These are phyloP conservation scores for Gonioctena quinquepunctata DNA, from an alignment of 1,140 invertebrate species.

Conservation along the genomic window DNA sequence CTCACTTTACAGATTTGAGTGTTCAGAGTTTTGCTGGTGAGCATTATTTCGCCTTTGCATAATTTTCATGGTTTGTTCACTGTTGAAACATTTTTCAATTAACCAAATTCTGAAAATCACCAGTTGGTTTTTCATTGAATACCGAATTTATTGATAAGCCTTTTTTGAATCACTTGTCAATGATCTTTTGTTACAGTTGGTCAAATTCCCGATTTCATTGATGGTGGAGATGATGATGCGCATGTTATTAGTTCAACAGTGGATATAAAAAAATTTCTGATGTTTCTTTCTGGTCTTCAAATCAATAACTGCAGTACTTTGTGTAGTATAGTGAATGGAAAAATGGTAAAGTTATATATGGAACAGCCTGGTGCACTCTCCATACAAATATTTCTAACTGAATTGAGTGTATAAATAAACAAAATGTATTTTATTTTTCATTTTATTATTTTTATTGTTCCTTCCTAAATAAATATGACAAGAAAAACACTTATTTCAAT, in stretches of 20 bases:
- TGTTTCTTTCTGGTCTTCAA: conserved; percentile 53
- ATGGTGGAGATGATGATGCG: conserved; percentile 27
- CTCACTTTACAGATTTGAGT: conserved; percentile 72
- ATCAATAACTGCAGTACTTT: conserved; percentile 46
- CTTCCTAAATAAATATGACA: no score
- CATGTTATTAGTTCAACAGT: conserved; percentile 38
- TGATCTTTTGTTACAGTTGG: conserved; percentile 29
- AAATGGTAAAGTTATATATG: conserved; percentile 53
- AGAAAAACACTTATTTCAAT: no score
- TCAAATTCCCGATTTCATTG: conserved; percentile 18
- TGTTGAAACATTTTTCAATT: no score
- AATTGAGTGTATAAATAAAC: conserved; percentile 32
- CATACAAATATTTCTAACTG: conserved; percentile 51
- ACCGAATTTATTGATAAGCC: no score
- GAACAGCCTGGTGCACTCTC: conserved; percentile 47
- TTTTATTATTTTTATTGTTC: no score
- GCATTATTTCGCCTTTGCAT: no score
- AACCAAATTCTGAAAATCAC: no score
- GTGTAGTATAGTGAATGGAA: conserved; percentile 53
- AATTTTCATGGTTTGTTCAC: no score
- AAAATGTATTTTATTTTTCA: no score
- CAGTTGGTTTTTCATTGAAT: no score
- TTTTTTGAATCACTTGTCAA: no score
- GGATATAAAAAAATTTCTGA: conserved; percentile 54
- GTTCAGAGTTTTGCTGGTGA: conserved; percentile 62